Conservation (phyloP, 2,797 vertebrate genomes). For the Malurus leucopterus region DNA sequence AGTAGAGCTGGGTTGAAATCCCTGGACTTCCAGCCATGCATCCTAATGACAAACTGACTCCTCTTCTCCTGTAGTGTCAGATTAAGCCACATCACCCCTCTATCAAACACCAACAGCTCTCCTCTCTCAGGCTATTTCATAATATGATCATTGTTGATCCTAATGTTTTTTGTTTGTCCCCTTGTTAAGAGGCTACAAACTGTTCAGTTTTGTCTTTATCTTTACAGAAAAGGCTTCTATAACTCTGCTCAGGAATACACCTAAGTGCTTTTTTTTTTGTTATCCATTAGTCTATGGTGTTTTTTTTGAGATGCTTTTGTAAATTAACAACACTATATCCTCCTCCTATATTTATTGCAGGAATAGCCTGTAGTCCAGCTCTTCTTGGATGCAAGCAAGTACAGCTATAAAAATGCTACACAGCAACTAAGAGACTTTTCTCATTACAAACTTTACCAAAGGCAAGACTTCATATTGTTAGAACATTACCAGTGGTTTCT, state of each 20-base stretch:
- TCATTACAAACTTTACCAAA: background rate
- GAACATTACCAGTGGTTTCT: conserved; percentile 88
- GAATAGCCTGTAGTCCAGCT: background rate
- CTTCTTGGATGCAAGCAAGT: background rate
- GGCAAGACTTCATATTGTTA: background rate
- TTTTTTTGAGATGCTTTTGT: background rate
- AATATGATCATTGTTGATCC: background rate
- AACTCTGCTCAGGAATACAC: background rate
- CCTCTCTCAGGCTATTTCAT: background rate
- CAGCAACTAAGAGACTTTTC: background rate
- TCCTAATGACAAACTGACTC: background rate
- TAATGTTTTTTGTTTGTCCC: background rate
- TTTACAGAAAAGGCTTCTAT: background rate
- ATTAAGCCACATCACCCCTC: background rate
- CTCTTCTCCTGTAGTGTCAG: background rate
- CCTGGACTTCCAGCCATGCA: rapidly evolving
- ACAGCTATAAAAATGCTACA: background rate
- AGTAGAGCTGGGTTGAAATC: background rate
- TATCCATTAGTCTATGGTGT: background rate
- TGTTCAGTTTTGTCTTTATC: background rate
- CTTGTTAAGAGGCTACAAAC: background rate
- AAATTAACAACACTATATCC: background rate
- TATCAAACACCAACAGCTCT: background rate
- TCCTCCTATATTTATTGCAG: background rate
- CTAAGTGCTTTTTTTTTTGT: background rate